Evolutionary conservation across 2,113 vertebrate genomes (phyloP), one percentile per base, ranked within the genome.

Genomic region (Hemiprocne comata): DNA sequence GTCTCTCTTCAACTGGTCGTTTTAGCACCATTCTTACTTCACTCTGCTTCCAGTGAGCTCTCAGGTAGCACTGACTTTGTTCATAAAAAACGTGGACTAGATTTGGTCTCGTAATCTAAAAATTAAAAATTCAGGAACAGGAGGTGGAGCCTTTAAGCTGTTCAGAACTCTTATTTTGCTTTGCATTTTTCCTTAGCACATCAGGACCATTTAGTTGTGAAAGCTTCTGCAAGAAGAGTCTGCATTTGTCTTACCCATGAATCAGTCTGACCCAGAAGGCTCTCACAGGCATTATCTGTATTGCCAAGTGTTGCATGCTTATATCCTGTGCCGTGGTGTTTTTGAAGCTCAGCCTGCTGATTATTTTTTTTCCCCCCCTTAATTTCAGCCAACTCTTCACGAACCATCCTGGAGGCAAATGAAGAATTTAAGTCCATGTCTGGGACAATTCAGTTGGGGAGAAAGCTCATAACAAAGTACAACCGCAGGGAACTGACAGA

Each of bases 371-470:
- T 26, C 5, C 38, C 12, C 80, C 93, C 91, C 70, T 78, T 23
- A 7, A 89, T 97, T 97, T 57, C 97, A 99, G 99, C 98, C 33
- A 99, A 98, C 85, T 99, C 99, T 51, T 99, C 99, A 7, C 98
- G 98, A 94, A 99, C 99, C 5, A 98, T 99, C 89, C 98, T 98
- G 91, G 99, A 99, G 95, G 99, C 99, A 70, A 99, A 99, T 46
- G 99, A 99, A 42, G 99, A 99, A 54, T 99, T 99, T 94, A 99
- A 99, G 92, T 98, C 99, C 80, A 99, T 99, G 99, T 99, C 99
- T 8, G 99, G 99, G 70, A 99, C 99, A 65, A 99, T 99, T 94
- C 99, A 99, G 95, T 80, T 99, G 85, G 99, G 99, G 24, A 97
- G 99, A 70, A 99, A 99, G 90, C 99, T 99, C 74, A 99, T 99